A percentile compares a stretch with the other conserved stretches of the same genome.
Evolutionary conservation across 2,888 invertebrate species (phyloP).

Genomic region (Frankliniella intonsa): DNA sequence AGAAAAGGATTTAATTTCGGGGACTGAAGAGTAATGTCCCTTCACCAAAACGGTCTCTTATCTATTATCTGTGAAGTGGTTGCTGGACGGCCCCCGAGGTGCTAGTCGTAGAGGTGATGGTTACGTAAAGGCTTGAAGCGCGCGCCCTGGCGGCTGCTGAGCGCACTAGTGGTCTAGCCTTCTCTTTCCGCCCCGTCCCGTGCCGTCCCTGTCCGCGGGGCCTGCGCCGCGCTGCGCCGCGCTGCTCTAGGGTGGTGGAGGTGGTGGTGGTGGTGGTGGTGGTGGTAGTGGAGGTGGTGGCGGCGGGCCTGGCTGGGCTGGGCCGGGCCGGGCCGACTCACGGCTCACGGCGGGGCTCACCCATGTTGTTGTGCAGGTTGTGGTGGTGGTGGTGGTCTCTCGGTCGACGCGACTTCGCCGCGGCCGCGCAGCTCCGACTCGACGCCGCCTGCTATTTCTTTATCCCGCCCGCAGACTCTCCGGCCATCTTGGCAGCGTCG

Average conservation of each 20-base stretch:
- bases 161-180: background rate
- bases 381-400: constrained; percentile 19
- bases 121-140: background rate
- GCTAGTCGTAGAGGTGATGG: background rate
- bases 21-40: too few species aligned
- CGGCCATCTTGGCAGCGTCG: constrained; percentile 3
- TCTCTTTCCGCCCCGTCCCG: background rate
- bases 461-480: background rate
- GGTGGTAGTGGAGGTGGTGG: background rate
- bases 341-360: background rate
- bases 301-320: background rate
- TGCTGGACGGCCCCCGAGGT: background rate
- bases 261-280: background rate
- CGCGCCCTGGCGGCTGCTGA: background rate
- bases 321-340: background rate
- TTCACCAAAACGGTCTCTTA: too few species aligned
- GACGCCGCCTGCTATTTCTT: background rate
- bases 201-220: too few species aligned
- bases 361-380: constrained; percentile 15
- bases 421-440: background rate
- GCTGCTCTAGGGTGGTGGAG: background rate
- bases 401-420: background rate
- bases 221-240: too few species aligned
- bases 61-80: background rate
- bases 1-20: too few species aligned